Evolutionary conservation across 2,797 vertebrate species (phyloP), one percentile per base, ranked within the genome.

Genomic region (Onychomys torridus): DNA sequence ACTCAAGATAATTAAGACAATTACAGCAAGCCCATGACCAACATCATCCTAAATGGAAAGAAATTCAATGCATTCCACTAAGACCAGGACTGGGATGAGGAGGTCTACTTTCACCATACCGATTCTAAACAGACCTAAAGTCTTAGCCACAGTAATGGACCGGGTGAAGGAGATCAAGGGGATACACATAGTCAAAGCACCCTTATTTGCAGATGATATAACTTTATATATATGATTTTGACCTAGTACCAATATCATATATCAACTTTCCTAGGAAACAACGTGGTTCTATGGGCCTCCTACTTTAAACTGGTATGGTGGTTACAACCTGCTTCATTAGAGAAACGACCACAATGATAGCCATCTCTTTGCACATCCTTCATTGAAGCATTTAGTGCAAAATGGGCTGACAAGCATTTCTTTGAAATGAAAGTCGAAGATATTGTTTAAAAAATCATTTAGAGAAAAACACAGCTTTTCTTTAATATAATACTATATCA

Each of bases 401-500:
- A 94, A 85, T 83, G 40, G 84, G n/a, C 65, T 82, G 65, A 40
- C 52, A 93, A 89, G 9, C 8, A 94, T 91, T 91, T 92, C 25
- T 84, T 0, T 95, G 52, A 94, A 96, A 87, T 19, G 11, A 77
- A 19, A 63, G 5, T 23, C 13, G 29, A 93, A 94, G 19, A 71
- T 29, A n/a, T 87, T 79, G 34, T 87, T 16, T 43, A 73, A 82
- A 77, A 75, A 32, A 75, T 90, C 77, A 79, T 91, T 11, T 21
- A 75, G 52, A 69, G 90, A 89, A 23, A 8, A 69, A 92, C 90
- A 77, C 37, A 21, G 10, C 11, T 34, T 46, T 23, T 78, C 61
- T 85, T 82, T 90, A 93, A 83, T 71, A 82, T 12, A 78, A 4
- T 57, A 13, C 63, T 49, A 14, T 87, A 69, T 40, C 17, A 67